Evolutionary conservation across 2,888 invertebrate species (phyloP).

Genomic region (Nomada fabriciana): DNA sequence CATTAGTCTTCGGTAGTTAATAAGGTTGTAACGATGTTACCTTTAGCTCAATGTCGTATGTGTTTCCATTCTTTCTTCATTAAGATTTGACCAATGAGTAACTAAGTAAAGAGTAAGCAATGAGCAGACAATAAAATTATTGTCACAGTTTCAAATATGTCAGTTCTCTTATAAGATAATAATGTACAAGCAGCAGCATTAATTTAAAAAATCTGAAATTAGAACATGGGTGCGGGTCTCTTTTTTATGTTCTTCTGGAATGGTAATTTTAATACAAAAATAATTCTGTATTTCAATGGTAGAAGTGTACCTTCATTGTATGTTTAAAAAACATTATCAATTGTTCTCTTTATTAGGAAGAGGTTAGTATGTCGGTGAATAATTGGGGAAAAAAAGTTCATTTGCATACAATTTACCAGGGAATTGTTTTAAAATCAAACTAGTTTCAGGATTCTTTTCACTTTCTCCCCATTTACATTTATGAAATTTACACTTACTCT

Average conservation of each 20-base stretch:
- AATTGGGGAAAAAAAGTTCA: background rate
- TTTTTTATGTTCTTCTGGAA: too few relatives aligned
- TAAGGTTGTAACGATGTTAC: background rate
- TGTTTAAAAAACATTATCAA: too few relatives aligned
- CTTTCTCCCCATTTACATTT: conserved; percentile 34
- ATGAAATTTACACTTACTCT: background rate
- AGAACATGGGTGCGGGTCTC: too few relatives aligned
- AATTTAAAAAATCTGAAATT: background rate
- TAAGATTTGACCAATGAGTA: conserved; percentile 1
- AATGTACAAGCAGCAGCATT: background rate
- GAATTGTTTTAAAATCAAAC: background rate
- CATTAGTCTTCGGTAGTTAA: background rate
- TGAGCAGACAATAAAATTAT: conserved; percentile 2
- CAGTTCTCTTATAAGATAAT: too few relatives aligned
- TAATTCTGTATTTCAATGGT: too few relatives aligned
- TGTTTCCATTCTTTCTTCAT: background rate
- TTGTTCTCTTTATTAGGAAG: background rate
- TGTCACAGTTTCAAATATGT: background rate
- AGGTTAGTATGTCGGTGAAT: background rate
- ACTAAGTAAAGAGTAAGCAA: too few relatives aligned
- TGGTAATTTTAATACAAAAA: too few relatives aligned
- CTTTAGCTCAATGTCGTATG: background rate
- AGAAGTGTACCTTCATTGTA: too few relatives aligned
- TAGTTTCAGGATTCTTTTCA: conserved; percentile 13
- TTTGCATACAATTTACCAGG: conserved; percentile 24